Percentiles rank a stretch among this genome's conserved stretches.
These are phyloP conservation scores for Hipparchia semele DNA, from an alignment of 2,888 invertebrate species.

Conservation along the genomic window DNA sequence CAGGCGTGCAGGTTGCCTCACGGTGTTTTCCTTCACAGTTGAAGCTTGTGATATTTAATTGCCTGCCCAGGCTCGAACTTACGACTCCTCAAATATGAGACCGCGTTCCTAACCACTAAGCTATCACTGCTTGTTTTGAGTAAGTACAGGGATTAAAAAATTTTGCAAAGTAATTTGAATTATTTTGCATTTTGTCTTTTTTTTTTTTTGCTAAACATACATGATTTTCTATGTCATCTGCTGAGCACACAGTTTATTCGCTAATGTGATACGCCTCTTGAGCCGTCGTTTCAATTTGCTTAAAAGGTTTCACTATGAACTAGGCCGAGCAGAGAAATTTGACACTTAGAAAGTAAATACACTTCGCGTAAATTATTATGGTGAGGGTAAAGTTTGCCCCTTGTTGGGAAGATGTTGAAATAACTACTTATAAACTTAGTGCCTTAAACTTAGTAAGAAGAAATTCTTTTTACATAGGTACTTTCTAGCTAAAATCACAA, in stretches of 20 bases:
- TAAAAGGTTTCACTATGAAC: conserved; percentile 62
- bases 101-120: too few species aligned
- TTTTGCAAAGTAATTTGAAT: not conserved
- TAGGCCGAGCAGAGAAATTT: conserved; percentile 52
- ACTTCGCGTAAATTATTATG: conserved; percentile 33
- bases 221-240: conserved; percentile 20
- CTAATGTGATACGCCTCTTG: conserved; percentile 34
- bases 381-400: conserved; percentile 22
- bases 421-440: not conserved
- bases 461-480: too few species aligned
- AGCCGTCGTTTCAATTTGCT: conserved; percentile 61
- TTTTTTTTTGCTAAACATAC: conserved; percentile 2
- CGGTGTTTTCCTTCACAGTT: too few species aligned
- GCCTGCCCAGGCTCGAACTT: too few species aligned
- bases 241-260: conserved; percentile 11
- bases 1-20: too few species aligned
- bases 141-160: too few species aligned
- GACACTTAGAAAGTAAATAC: conserved; percentile 50
- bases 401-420: not conserved
- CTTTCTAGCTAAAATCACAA: too few species aligned
- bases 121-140: too few species aligned
- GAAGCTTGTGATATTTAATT: too few species aligned
- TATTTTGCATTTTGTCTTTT: not conserved
- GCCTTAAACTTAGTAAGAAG: too few species aligned
- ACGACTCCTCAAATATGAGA: too few species aligned